Evolutionary conservation across 2,888 invertebrate genomes (phyloP).

Genomic region (Diplolepis rosae): DNA sequence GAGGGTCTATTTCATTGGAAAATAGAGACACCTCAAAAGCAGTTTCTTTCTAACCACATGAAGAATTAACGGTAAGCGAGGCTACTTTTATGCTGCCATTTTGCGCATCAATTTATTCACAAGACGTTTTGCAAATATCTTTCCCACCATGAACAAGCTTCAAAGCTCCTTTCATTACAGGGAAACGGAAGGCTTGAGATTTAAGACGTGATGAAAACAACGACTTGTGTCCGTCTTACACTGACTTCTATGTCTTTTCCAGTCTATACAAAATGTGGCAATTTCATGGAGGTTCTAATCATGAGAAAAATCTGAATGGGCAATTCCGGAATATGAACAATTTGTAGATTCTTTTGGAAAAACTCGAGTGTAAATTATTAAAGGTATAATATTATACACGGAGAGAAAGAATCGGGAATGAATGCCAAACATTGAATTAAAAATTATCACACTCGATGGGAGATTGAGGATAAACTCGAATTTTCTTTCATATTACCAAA

Average conservation of each 20-base stretch:
- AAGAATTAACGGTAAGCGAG: not conserved
- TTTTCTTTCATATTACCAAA: too few relatives aligned
- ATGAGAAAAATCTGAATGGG: not conserved
- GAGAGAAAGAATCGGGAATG: too few relatives aligned
- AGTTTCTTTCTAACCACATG: not conserved
- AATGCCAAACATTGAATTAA: too few relatives aligned
- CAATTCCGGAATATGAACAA: too few relatives aligned
- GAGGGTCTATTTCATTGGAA: not conserved
- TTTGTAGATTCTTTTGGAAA: too few relatives aligned
- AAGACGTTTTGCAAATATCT: not conserved
- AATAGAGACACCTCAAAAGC: slow-evolving; percentile 8
- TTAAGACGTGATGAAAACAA: not conserved
- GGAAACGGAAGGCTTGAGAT: not conserved
- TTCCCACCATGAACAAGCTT: not conserved
- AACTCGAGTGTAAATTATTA: too few relatives aligned
- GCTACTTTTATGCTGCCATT: not conserved
- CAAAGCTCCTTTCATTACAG: not conserved
- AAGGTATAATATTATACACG: too few relatives aligned
- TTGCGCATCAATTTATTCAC: slow-evolving; percentile 5
- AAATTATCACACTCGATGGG: too few relatives aligned
- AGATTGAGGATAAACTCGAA: too few relatives aligned
- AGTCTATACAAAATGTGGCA: not conserved
- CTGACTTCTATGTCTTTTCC: not conserved
- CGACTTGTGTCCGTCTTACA: not conserved
- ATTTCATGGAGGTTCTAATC: not conserved